These are phyloP conservation scores for Siderastrea radians DNA, from an alignment of 92 coral and sea anemone species.

Conservation along the genomic window DNA sequence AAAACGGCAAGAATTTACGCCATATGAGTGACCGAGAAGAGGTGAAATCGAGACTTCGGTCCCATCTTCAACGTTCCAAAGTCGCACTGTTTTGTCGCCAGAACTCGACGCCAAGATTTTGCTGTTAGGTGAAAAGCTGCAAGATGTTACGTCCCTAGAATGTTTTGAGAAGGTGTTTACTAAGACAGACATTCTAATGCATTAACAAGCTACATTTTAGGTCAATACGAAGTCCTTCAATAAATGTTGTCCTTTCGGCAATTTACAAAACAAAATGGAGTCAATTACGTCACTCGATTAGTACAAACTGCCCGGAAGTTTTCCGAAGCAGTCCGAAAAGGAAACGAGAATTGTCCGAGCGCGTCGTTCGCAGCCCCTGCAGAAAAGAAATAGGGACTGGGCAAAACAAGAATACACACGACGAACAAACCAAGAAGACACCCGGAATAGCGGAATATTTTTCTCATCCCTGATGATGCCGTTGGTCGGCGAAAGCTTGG, in stretches of 20 bases:
- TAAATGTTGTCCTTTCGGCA: neutral
- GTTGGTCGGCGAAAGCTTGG: too few relatives aligned
- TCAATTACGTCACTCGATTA: slow-evolving; percentile 37
- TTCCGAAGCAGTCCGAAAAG: neutral
- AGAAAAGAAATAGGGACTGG: too few relatives aligned
- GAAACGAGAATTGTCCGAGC: neutral
- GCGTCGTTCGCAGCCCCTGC: neutral
- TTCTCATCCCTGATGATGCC: too few relatives aligned
- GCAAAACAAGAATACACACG: too few relatives aligned
- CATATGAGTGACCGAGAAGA: slow-evolving; percentile 88
- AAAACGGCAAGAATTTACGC: slow-evolving; percentile 92
- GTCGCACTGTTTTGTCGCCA: slow-evolving; percentile 94
- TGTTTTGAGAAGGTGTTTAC: slow-evolving; percentile 84
- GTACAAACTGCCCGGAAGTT: neutral
- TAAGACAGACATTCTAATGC: slow-evolving; percentile 79
- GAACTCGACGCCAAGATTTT: slow-evolving; percentile 90
- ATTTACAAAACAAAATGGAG: neutral
- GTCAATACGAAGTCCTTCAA: slow-evolving; percentile 2
- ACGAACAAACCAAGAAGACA: too few relatives aligned
- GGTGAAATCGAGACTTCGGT: slow-evolving; percentile 93
- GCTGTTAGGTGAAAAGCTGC: slow-evolving; percentile 96
- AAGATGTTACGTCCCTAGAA: slow-evolving; percentile 89
- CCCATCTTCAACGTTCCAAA: slow-evolving; percentile 94
- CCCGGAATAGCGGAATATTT: too few relatives aligned
- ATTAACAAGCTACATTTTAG: slow-evolving; percentile 11